Conservation (phyloP, 2,113 vertebrate species). For the cattle (Bos taurus) region ARS-UCD2.0 NC_037343.1:64846001-64846500, state of each 20-base stretch:
- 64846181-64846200: neutral
- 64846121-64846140: neutral
- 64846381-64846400: neutral
- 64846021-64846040: accelerated
- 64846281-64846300: neutral
- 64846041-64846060: neutral
- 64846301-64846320: neutral
- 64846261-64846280: neutral
- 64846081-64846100: neutral
- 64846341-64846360: neutral
- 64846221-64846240: neutral
- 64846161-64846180: neutral
- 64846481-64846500: neutral
- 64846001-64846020: accelerated
- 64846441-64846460: neutral
- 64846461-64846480: neutral
- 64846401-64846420: neutral
- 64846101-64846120: neutral
- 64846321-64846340: neutral
- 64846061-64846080: neutral
- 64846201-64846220: neutral
- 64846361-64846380: neutral
- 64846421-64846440: neutral
- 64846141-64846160: neutral
- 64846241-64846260: neutral